Conservation (phyloP, 2,797 vertebrate genomes). For the Pelodytes ibericus region DNA sequence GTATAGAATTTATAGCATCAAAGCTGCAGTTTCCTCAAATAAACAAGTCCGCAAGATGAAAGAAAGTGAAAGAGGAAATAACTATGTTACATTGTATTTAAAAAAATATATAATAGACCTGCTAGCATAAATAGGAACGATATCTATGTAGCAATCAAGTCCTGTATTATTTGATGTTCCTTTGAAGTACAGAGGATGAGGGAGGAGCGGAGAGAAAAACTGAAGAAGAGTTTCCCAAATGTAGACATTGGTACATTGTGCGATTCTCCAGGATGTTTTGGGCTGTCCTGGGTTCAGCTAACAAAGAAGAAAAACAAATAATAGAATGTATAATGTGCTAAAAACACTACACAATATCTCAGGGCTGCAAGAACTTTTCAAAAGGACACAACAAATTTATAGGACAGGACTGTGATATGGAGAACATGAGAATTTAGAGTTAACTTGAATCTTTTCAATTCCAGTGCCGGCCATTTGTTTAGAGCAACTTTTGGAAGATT, state of each 20-base stretch:
- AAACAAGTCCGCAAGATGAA: slow-evolving; percentile 40
- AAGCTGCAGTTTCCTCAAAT: slow-evolving; percentile 17
- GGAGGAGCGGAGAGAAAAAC: slow-evolving; percentile 32
- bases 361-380: background rate
- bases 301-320: background rate
- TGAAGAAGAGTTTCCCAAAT: slow-evolving; percentile 36
- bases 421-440: too few relatives aligned
- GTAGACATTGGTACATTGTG: slow-evolving; percentile 32
- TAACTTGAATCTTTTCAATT: too few relatives aligned
- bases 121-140: slow-evolving; percentile 41
- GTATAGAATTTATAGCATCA: slow-evolving; percentile 30
- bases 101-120: slow-evolving; percentile 39
- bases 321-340: background rate
- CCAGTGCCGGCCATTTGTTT: too few relatives aligned
- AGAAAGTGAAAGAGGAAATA: slow-evolving; percentile 49
- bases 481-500: too few relatives aligned
- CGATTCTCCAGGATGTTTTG: slow-evolving; percentile 22
- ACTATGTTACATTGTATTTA: slow-evolving; percentile 32
- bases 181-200: slow-evolving; percentile 44
- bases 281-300: background rate
- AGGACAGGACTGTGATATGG: too few relatives aligned
- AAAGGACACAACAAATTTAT: too few relatives aligned
- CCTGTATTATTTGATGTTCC: slow-evolving; percentile 32
- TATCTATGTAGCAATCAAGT: slow-evolving; percentile 44
- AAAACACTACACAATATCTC: slow-evolving; percentile 17